Evolutionary conservation across 1,140 invertebrate species (phyloP), one percentile per base, ranked within the genome.

Genomic region (Psix sp.): DNA sequence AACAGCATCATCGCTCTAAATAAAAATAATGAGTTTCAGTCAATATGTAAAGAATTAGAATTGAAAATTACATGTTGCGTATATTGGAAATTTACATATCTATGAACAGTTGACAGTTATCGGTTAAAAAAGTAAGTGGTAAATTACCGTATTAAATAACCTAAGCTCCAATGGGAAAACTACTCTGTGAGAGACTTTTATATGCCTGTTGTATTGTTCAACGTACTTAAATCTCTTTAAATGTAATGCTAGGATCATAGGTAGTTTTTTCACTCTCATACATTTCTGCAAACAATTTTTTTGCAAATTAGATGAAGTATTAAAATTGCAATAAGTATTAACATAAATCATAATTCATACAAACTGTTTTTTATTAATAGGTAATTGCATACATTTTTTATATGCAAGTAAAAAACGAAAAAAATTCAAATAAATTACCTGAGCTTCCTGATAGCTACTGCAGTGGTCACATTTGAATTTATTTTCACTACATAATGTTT

Each of bases 401-500:
- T 29, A 7, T 10, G n/a, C 26, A 29, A 29, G 26, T 29, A 7
- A 29, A 29, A 7, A 29, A 29, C n/a, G n/a, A 7, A 10, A 3
- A 24, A 24, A 21, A 52, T 40, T 11, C 5, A 46, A 2, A 45
- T 46, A 33, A 56, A 36, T 85, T 88, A 95, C 94, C 85, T 95
- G 94, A 29, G 98, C 98, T 90, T 99, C 98, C 88, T 99, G 98
- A 88, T 99, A 99, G 86, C 96, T 98, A 86, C 96, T 97, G 85
- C 98, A 99, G 77, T 98, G 95, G 89, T 99, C 98, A 89, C 98
- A 99, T 88, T 98, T 99, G 84, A 99, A 99, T 89, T 99, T 99
- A 89, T 99, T 98, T 86, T 99, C 98, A 79, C 95, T 96, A 88
- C 97, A 98, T n/a, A 99, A 89, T 10, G 98, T 99, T 87, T 99